A percentile compares a stretch with the other conserved stretches of the same genome.
These are phyloP conservation scores for Lepisosteus oculatus DNA, from an alignment of 2,113 vertebrate genomes.

Conservation along the genomic window DNA sequence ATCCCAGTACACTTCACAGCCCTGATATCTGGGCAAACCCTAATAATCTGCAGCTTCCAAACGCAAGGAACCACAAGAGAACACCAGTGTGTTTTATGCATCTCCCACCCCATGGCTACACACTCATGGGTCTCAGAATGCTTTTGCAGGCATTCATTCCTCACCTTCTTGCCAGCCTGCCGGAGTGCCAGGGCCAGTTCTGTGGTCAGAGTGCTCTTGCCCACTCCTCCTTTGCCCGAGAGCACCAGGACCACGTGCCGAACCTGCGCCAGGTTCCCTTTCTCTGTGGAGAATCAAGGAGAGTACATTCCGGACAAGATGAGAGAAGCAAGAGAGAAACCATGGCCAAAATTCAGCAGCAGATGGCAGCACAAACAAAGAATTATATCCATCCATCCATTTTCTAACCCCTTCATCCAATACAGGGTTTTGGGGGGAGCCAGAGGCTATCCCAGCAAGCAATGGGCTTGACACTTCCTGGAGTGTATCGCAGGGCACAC, in stretches of 20 bases:
- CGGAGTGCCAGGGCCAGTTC: conserved; percentile 80
- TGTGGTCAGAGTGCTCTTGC: conserved; percentile 89
- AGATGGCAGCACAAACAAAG: too few species aligned
- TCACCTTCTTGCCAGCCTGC: conserved; percentile 81
- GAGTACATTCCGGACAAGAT: too few species aligned
- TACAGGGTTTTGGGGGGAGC: too few species aligned
- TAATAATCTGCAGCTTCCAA: conserved; percentile 68
- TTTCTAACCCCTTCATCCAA: too few species aligned
- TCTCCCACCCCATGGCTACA: neutral
- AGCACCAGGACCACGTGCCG: conserved; percentile 81
- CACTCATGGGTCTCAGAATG: too few species aligned
- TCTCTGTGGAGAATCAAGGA: conserved; percentile 31
- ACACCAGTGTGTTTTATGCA: neutral
- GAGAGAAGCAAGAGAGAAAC: too few species aligned
- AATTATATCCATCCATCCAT: too few species aligned
- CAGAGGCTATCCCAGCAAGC: too few species aligned
- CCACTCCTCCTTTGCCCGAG: conserved; percentile 92
- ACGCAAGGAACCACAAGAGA: neutral
- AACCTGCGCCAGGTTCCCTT: conserved; percentile 68
- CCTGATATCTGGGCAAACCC: neutral
- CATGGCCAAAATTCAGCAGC: neutral
- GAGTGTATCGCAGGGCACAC: too few species aligned
- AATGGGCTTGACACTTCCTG: too few species aligned
- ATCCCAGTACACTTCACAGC: too few species aligned
- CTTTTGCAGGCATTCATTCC: rapidly evolving